These are phyloP conservation scores for Plebejus anna DNA, from an alignment of 2,888 invertebrate genomes.

Conservation along the genomic window DNA sequence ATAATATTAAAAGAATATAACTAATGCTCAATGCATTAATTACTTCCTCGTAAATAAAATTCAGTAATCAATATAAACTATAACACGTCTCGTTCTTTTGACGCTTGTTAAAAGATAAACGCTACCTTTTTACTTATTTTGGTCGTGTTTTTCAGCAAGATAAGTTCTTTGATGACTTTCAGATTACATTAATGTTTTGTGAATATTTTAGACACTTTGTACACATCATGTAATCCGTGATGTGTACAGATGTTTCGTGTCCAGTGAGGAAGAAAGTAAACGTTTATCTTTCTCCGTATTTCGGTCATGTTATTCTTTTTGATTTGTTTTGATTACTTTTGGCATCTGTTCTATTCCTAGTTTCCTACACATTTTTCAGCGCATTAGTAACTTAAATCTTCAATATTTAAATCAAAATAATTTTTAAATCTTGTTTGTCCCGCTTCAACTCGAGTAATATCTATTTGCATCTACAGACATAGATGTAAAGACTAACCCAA, in stretches of 20 bases:
- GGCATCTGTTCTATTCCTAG: background rate
- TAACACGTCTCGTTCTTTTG: background rate
- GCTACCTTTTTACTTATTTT: no score
- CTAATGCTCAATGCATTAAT: no score
- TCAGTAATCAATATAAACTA: no score
- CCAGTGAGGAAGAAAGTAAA: background rate
- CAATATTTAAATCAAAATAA: no score
- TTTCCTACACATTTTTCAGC: background rate
- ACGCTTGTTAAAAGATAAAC: no score
- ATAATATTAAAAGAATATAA: no score
- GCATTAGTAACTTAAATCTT: background rate
- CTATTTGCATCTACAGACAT: background rate
- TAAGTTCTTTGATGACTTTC: background rate
- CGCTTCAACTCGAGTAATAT: background rate
- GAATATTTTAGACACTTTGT: background rate
- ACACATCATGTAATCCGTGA: background rate
- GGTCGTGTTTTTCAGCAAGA: background rate
- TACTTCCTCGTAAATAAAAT: no score
- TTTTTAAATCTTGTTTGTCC: no score
- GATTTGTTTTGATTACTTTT: background rate
- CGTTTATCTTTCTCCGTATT: slow-evolving; percentile 2
- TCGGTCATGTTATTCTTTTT: background rate
- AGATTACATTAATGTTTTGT: background rate
- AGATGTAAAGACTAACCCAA: background rate
- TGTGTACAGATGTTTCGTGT: background rate